Evolutionary conservation across 2,888 invertebrate genomes (phyloP), one percentile per base, ranked within the genome.

Genomic region (Pharmacophagus antenor): DNA sequence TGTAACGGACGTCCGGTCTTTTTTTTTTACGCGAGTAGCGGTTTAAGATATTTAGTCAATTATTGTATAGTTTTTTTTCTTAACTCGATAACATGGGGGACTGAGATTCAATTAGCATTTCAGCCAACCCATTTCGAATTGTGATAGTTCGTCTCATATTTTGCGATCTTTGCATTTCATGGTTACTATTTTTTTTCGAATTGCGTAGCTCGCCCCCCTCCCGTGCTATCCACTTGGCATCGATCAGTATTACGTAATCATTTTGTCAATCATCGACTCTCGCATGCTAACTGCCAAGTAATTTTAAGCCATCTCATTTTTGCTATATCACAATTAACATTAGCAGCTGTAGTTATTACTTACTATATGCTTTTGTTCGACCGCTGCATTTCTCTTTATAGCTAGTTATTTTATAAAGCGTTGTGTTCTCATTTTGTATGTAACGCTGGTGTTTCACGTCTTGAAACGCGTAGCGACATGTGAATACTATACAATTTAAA

Each of bases 401-500:
- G 73, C 79, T 88, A 86, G 82, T 80, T 80, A 73, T 71, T 80
- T 84, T 84, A 82, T 85, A 82, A 80, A 81, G 79, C 73, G 77
- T 83, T 88, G 88, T 88, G 88, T 90, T 89, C 85, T 85, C 86
- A 85, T 87, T 88, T 88, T 87, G 80, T 87, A 87, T 84, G 81
- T 85, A 81, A 82, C 76, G 85, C 85, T 82, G 79, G 78, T 81
- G 88, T 86, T 88, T 85, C 86, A 76, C 70, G 69, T 77, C 74
- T 77, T 82, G 88, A 77, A 84, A 88, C 84, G 76, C 78, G 77
- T 84, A 82, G 88, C 85, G 79, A 84, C 82, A 82, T 90, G 89
- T 90, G 90, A 88, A 90, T 88, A 89, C 82, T 86, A 85, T 86
- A 86, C 84, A 85, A 85, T 86, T 89, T 84, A 86, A 90, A 90